Conservation (phyloP, 2,113 vertebrate genomes). For the Charadrius vociferus region DNA sequence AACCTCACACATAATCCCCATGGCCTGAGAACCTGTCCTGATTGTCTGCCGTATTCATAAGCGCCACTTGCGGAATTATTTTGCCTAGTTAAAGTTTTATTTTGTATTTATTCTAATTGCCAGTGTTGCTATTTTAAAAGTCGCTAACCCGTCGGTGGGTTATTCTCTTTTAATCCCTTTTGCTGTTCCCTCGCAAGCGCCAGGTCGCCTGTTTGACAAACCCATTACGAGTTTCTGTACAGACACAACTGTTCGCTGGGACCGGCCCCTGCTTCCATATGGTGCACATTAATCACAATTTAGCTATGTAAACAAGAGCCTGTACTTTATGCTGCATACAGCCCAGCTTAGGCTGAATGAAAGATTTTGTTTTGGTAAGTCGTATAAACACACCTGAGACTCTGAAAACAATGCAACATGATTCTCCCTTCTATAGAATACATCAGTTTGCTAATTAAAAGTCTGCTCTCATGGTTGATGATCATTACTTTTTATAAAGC, state of each 20-base stretch:
- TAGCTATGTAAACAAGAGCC: constrained; percentile 39
- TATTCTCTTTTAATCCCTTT: constrained; percentile 39
- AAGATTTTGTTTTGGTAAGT: constrained; percentile 48
- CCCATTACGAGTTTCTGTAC: constrained; percentile 3
- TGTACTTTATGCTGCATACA: constrained; percentile 26
- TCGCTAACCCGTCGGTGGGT: constrained; percentile 9
- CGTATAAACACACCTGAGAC: neutral
- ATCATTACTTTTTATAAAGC: neutral
- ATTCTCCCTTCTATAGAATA: constrained; percentile 3
- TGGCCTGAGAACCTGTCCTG: neutral
- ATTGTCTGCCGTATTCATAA: neutral
- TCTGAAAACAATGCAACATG: neutral
- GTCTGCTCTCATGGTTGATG: neutral
- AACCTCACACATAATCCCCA: neutral
- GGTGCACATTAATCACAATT: constrained; percentile 66
- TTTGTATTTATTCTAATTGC: constrained; percentile 41
- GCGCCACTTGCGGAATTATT: neutral
- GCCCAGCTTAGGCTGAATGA: constrained; percentile 50
- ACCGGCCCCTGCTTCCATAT: constrained; percentile 36
- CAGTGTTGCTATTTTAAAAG: constrained; percentile 3
- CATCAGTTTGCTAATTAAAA: constrained; percentile 8
- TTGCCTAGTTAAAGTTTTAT: constrained; percentile 2
- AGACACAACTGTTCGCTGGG: constrained; percentile 42
- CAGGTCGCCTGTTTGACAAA: neutral
- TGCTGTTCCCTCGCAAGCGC: neutral